These are phyloP conservation scores for Drosophila bipectinata DNA, from an alignment of 1,140 invertebrate species.

Conservation along the genomic window DNA sequence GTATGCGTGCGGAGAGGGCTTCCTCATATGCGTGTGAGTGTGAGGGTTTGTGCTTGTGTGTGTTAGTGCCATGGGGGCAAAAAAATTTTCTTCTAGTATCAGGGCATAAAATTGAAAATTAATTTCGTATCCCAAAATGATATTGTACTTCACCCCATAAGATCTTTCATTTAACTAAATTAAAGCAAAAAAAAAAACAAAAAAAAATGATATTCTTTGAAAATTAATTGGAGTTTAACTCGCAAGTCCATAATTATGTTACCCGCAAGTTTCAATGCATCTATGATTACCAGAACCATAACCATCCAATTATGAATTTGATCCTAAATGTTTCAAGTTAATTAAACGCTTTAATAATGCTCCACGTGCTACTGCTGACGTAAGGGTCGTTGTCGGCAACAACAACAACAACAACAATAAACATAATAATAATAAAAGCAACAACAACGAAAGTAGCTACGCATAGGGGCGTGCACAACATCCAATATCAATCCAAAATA, in stretches of 20 bases:
- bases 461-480: slow-evolving; percentile 79
- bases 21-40: slow-evolving; percentile 12
- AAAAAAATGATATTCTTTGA: neutral
- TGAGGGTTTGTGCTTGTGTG: slow-evolving; percentile 14
- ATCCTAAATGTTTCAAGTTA: slow-evolving; percentile 70
- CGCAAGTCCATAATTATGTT: neutral
- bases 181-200: too few relatives aligned
- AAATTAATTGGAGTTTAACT: neutral
- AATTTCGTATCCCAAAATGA: slow-evolving; percentile 64
- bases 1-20: slow-evolving; percentile 53
- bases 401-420: slow-evolving; percentile 20
- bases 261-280: neutral
- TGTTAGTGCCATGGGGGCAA: slow-evolving; percentile 56
- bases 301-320: slow-evolving; percentile 57
- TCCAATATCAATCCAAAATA: slow-evolving; percentile 41
- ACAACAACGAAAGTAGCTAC: slow-evolving; percentile 29
- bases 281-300: neutral
- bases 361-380: slow-evolving; percentile 82
- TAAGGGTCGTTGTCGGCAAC: slow-evolving; percentile 65
- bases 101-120: slow-evolving; percentile 68
- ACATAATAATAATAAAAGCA: slow-evolving; percentile 5
- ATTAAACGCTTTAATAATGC: slow-evolving; percentile 75
- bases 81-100: slow-evolving; percentile 54
- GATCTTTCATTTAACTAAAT: neutral
- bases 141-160: slow-evolving; percentile 31